Base-by-base conservation (phyloP, 2,888 invertebrate species). In the Geotrupes spiniger region DNA sequence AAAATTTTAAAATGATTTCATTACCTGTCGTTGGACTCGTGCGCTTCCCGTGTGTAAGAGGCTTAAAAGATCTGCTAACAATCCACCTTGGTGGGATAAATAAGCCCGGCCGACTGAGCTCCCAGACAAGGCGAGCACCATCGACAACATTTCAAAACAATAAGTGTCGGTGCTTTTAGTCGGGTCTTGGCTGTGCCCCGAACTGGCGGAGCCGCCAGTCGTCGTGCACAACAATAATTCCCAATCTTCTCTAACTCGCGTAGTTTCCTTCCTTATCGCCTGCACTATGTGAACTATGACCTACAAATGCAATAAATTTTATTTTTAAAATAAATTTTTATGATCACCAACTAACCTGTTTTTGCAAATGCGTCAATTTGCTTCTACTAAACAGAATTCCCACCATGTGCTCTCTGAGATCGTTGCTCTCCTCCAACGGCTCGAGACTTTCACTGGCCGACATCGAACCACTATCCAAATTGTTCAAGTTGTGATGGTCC, bases 61-160 rank as follows among this genome's bases (percentile, higher is more conserved):
- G 52, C 88, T 87, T 29, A 96, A 74, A 17, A 97, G 75, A 73
- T 96, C 94, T 26, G 85, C 82, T 1, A 96, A 76, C 40, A 97
- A 73, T 17, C 88, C 90, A 38, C 87, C 84, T 63, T 95, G 93
- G 65, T 93, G 92, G 0, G 95, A 91, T 9, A 97, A 76, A 70
- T 96, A 95, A 1, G 87, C 83, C 17, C 94, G 79, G 0, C 96
- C 96, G 0, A 95, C 92, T 0, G 86, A 82, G 59, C 94, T 95
- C 2, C 96, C 96, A 54, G 94, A 95, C 31, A 97, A 74, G 0
- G 97, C 96, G 60, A 95, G 72, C 39, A 92, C 95, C 88, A 96
- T 88, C 2, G 94, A 94, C 14, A 97, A 75, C 91, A 97, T 92
- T 77, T 97, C 96, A 68, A 96, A 97, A 74, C 96, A 96, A 71